phyloP scores from a whole-genome alignment of 1,140 invertebrate genomes.

The Conus betulinus region DNA sequence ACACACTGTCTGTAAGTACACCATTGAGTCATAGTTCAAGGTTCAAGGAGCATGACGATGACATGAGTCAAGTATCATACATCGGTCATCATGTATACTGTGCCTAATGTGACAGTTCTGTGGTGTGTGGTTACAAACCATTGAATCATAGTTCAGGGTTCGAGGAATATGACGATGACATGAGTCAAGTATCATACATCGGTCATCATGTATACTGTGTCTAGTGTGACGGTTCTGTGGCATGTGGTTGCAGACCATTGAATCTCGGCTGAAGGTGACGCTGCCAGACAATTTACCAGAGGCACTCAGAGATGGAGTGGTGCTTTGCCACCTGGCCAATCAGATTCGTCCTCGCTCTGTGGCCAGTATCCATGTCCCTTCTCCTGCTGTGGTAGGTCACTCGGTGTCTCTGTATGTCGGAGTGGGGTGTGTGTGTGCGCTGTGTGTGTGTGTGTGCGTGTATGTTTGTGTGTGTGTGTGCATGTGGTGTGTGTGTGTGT shows the following conservation, averaged over 20 bases:
- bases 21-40: too few relatives aligned
- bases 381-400: conserved; percentile 89
- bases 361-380: conserved; percentile 95
- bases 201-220: conserved; percentile 31
- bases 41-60: too few relatives aligned
- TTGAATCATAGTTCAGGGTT: not conserved
- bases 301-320: conserved; percentile 91
- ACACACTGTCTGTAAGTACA: too few relatives aligned
- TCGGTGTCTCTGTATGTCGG: too few relatives aligned
- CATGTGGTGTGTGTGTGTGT: too few relatives aligned
- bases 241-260: conserved; percentile 85
- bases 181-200: too few relatives aligned
- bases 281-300: conserved; percentile 90
- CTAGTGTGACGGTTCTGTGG: not conserved
- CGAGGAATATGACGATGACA: not conserved
- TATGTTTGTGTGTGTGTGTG: not conserved
- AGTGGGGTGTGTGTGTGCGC: too few relatives aligned
- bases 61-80: too few relatives aligned
- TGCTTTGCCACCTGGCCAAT: conserved; percentile 95
- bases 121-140: too few relatives aligned
- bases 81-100: too few relatives aligned
- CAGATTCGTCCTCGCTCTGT: conserved; percentile 92
- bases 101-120: too few relatives aligned
- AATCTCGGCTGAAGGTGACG: conserved; percentile 91
- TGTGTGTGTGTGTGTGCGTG: too few relatives aligned